Base-by-base conservation (phyloP, 2,797 vertebrate genomes). In the Halcyon badia region DNA sequence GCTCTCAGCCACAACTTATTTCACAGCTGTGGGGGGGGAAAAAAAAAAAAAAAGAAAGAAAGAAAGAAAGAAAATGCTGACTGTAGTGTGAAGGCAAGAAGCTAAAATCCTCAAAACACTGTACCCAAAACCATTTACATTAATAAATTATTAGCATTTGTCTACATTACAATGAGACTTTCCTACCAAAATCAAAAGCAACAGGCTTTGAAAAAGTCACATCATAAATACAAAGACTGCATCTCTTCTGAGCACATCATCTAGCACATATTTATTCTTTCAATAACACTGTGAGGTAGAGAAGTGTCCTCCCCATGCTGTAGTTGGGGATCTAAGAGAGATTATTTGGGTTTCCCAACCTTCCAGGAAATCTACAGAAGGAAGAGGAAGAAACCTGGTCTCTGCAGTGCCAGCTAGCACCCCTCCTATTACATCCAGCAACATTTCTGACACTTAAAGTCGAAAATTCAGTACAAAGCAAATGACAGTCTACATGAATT, bases 1-100 rank as follows among this genome's bases (percentile, higher is more conserved):
- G 77, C 71, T 95, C 92, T 60, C 24, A 88, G 30, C 21, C 73
- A 95, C 87, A 91, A 92, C 37, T 75, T 95, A 69, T 66, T 97
- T 96, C 92, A 92, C 48, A 94, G 57, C 9, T 72, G 42, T 83
- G 80, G 58, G 19, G 17, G 13, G 17, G 13, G 2, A 25, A 10
- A 41, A 41, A 60, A 8, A 11, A 31, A 31, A 28, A 30, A 8
- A 11, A 31, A 31, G 17, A 30, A 37, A 33, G 11, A 46, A 26
- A 13, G 2, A 58, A 35, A 60, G 7, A 60, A 26, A 49, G 10
- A 26, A 26, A 16, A 41, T 30, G 39, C 22, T 80, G 31, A 69
- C 11, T 37, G 37, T 73, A 39, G 21, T 41, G 9, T 82, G 68
- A 96, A 92, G 41, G 12, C 37, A 87, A 62, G 44, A 86, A 73